These are phyloP conservation scores for Diarsia dahlii DNA, from an alignment of 2,888 invertebrate species.

Conservation along the genomic window DNA sequence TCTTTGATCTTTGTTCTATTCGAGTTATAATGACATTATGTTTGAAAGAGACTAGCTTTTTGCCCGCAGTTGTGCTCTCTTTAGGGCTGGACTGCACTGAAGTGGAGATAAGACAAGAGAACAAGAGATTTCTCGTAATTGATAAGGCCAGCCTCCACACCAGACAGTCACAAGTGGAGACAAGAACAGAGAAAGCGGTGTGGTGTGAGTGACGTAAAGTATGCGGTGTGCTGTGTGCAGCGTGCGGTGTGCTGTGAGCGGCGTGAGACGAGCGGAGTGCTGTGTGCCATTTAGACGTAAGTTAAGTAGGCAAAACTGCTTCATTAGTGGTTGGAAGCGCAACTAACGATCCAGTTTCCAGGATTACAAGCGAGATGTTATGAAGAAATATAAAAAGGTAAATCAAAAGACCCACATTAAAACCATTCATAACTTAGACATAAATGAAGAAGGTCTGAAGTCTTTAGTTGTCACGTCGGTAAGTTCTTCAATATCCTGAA, in stretches of 20 bases:
- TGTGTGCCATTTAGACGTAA: too few relatives aligned
- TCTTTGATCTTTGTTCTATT: not conserved
- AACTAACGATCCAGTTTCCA: too few relatives aligned
- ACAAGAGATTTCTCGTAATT: too few relatives aligned
- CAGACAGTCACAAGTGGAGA: too few relatives aligned
- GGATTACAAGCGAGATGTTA: not conserved
- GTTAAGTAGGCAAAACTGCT: too few relatives aligned
- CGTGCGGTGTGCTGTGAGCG: not conserved
- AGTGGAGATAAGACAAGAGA: not conserved
- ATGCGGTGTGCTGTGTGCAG: not conserved
- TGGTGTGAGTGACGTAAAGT: not conserved
- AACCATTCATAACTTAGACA: slow-evolving; percentile 4
- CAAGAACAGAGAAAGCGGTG: not conserved
- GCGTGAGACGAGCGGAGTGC: too few relatives aligned
- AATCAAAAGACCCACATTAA: not conserved
- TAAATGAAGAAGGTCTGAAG: slow-evolving; percentile 12
- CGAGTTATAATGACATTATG: not conserved
- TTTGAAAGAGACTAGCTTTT: not conserved
- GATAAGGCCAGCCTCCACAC: too few relatives aligned
- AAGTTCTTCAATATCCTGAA: slow-evolving; percentile 58
- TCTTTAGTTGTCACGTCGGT: slow-evolving; percentile 20
- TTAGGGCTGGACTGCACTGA: not conserved
- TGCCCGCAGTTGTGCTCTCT: not conserved
- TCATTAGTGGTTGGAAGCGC: too few relatives aligned
- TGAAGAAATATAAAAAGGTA: not conserved